Evolutionary conservation across 2,888 invertebrate species (phyloP).

Genomic region (Rapana venosa): DNA sequence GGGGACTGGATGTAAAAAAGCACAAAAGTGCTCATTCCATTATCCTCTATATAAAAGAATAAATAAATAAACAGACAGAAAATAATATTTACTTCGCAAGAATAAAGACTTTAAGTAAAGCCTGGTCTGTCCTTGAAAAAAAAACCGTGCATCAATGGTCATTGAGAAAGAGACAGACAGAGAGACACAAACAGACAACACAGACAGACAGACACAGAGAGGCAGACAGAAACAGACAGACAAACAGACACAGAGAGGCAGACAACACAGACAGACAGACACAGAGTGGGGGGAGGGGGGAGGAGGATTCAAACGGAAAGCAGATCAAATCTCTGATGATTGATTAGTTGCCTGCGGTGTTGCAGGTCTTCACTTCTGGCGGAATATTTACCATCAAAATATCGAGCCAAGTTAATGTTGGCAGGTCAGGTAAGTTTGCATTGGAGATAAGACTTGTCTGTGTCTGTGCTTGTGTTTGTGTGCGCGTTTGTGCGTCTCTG

Average conservation of each 20-base stretch:
- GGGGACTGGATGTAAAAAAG: too few species aligned
- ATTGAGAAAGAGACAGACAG: too few species aligned
- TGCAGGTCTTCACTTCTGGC: constrained; percentile 75
- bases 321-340: too few species aligned
- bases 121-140: too few species aligned
- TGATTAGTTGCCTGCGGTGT: constrained; percentile 7
- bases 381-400: constrained; percentile 76
- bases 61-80: too few species aligned
- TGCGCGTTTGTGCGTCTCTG: background rate
- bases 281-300: background rate
- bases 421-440: constrained; percentile 59
- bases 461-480: background rate
- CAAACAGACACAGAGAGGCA: background rate
- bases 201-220: background rate
- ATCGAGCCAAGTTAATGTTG: constrained; percentile 74
- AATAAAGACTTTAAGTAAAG: too few species aligned
- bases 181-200: background rate
- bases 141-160: too few species aligned
- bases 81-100: too few species aligned
- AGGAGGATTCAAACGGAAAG: background rate
- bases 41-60: too few species aligned
- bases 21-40: too few species aligned
- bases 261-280: background rate
- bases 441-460: too few species aligned
- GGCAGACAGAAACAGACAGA: background rate